A percentile compares a stretch with the other conserved stretches of the same genome.
Conservation (phyloP, 2,113 vertebrate genomes). For the Eulemur rufifrons region DNA sequence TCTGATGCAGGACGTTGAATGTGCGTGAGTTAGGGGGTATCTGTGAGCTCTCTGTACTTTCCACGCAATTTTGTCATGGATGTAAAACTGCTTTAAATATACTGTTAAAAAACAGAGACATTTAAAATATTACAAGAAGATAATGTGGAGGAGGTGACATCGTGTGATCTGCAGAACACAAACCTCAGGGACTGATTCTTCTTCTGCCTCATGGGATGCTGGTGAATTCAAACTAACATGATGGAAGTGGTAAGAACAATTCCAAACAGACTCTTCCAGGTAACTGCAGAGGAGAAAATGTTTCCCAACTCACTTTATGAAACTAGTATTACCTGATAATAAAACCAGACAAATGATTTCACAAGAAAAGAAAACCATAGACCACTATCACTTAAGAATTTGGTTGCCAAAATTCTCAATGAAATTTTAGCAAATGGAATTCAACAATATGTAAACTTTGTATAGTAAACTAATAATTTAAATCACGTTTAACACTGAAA, state of each 20-base stretch:
- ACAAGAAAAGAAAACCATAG: background rate
- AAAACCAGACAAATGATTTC: background rate
- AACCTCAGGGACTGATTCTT: background rate
- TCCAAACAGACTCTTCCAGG: background rate
- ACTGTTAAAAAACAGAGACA: background rate
- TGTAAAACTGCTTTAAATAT: background rate
- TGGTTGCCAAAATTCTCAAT: background rate
- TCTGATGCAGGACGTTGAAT: background rate
- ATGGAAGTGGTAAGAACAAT: background rate
- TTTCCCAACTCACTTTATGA: background rate
- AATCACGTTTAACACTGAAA: background rate
- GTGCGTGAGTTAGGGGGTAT: no score
- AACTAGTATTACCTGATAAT: background rate
- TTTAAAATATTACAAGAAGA: background rate
- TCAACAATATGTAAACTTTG: background rate
- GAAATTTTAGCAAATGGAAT: background rate
- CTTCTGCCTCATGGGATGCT: background rate
- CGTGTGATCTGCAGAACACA: background rate
- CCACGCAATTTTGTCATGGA: background rate
- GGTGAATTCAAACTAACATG: background rate
- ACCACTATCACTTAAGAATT: background rate
- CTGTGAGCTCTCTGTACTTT: background rate
- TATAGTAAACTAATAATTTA: background rate
- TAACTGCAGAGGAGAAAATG: background rate
- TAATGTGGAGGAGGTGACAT: background rate